Percentiles rank a stretch among this genome's conserved stretches.
phyloP scores from a whole-genome alignment of 2,888 invertebrate species.

The Eurytoma adleriae region DNA sequence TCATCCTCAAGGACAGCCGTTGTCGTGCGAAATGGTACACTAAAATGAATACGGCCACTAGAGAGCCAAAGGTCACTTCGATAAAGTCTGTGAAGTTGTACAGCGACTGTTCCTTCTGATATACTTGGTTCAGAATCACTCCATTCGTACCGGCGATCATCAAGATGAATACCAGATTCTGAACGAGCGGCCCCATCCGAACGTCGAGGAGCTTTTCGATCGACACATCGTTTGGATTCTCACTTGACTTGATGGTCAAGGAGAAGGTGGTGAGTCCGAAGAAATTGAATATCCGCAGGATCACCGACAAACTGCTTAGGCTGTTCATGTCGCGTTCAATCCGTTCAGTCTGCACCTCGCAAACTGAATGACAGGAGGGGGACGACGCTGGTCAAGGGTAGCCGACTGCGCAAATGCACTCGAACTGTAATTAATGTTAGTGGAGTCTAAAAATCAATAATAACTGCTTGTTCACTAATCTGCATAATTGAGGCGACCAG shows the following conservation, averaged over 20 bases:
- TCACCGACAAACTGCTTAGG: no score
- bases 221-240: neutral
- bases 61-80: slow-evolving; percentile 19
- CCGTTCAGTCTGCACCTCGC: no score
- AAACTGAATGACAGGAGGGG: no score
- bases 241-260: neutral
- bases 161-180: slow-evolving; percentile 18
- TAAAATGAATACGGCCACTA: neutral
- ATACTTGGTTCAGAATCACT: neutral
- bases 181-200: neutral
- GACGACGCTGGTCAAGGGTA: no score
- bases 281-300: slow-evolving; percentile 19
- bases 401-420: no score
- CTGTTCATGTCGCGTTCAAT: no score
- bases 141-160: neutral
- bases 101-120: neutral
- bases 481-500: no score
- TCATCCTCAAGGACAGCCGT: neutral
- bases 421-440: no score
- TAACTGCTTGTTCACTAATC: no score
- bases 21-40: neutral
- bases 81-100: slow-evolving; percentile 29
- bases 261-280: slow-evolving; percentile 28
- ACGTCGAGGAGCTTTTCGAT: neutral
- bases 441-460: no score